Evolutionary conservation across 2,113 vertebrate genomes (phyloP), one percentile per base, ranked within the genome.

Genomic region (Origma solitaria): DNA sequence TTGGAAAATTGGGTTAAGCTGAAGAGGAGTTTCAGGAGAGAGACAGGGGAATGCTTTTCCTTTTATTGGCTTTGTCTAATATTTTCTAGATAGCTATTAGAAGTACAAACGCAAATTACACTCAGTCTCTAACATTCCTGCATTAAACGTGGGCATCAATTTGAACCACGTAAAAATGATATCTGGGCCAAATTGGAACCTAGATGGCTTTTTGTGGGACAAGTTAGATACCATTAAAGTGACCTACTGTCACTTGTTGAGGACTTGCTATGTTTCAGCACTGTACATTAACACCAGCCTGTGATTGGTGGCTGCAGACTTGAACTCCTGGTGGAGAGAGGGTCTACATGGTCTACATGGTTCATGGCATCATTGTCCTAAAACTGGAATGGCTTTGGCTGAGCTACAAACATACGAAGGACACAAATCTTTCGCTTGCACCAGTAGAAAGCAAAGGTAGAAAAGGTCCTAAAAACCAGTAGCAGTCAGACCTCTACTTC

Each of bases 1-100:
- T 98, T 96, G 95, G 97, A 97, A 99, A 99, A 99, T 99, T 99
- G 97, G 98, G 98, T 99, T 99, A 99, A 97, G 92, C 94, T 85
- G 86, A 95, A 96, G 92, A 97, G 88, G 97, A 98, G 97, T 97
- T 98, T 98, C 94, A 95, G 94, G 94, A 96, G 94, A 96, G 88
- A 97, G 95, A 87, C 85, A 94, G 92, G 73, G 95, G 97, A 98
- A 98, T 98, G 98, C 98, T 98, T 98, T 98, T 97, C 96, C 56
- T 97, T 97, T 94, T 98, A 98, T 98, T 98, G 97, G 97, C 94
- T 97, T 98, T 96, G 96, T 94, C 80, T 96, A 91, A 90, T 97
- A 97, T 97, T 98, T 98, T 97, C 86, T 92, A 88, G 91, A 88
- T 96, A 95, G 93, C 94, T 97, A 94, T 97, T 96, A 93, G 83